Percentiles rank a stretch among this genome's conserved stretches.
Evolutionary conservation across 1,140 invertebrate genomes (phyloP).

Genomic region (Colletes gigas): DNA sequence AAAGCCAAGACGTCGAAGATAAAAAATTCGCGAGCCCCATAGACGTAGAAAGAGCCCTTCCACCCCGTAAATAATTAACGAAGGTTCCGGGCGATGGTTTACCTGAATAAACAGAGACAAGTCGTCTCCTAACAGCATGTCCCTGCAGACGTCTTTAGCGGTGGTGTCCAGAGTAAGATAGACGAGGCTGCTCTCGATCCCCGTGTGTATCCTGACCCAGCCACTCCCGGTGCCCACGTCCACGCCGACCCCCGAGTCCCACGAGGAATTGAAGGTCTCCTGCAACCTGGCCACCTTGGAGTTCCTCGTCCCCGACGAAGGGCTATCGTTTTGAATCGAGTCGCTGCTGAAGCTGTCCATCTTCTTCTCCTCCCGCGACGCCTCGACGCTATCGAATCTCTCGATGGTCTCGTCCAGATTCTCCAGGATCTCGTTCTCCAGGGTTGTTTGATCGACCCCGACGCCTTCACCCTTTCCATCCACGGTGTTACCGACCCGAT

Average conservation of each 20-base stretch:
- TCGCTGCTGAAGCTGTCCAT: slow-evolving; percentile 71
- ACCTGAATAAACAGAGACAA: slow-evolving; percentile 85
- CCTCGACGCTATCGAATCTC: slow-evolving; percentile 69
- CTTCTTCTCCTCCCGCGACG: slow-evolving; percentile 31
- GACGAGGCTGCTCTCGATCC: slow-evolving; percentile 83
- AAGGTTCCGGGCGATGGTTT: slow-evolving; percentile 40
- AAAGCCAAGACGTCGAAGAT: too few relatives aligned
- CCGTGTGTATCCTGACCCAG: slow-evolving; percentile 84
- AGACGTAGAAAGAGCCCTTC: too few relatives aligned
- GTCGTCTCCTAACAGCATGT: slow-evolving; percentile 82
- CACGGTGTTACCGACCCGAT: slow-evolving; percentile 18
- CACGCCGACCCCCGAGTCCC: slow-evolving; percentile 78
- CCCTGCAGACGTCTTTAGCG: slow-evolving; percentile 83
- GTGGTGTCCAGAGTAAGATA: slow-evolving; percentile 84
- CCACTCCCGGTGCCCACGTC: slow-evolving; percentile 77
- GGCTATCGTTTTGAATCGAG: slow-evolving; percentile 69
- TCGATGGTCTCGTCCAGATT: slow-evolving; percentile 76
- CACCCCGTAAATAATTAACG: too few relatives aligned
- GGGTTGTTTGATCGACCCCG: slow-evolving; percentile 42
- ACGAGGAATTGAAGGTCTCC: slow-evolving; percentile 75
- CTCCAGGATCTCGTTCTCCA: slow-evolving; percentile 72
- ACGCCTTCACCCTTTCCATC: background rate
- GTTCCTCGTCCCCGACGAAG: slow-evolving; percentile 43
- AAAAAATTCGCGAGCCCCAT: too few relatives aligned
- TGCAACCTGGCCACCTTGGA: slow-evolving; percentile 53